These are phyloP conservation scores for Tympanoctomys barrerae DNA, from an alignment of 2,797 vertebrate genomes.

Conservation along the genomic window DNA sequence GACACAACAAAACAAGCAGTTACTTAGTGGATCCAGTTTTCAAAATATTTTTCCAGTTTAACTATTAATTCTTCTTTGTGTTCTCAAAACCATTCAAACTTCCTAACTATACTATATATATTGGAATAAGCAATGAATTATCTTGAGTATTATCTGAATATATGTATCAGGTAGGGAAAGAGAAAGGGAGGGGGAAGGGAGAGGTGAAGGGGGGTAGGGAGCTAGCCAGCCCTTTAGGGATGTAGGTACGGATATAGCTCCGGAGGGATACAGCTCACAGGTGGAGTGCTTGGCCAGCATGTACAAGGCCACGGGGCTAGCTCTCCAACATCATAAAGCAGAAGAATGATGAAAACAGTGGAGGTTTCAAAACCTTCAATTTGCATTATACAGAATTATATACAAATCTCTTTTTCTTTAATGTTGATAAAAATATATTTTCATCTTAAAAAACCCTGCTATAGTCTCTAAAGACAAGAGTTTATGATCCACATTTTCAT, in stretches of 20 bases:
- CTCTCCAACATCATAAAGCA: background rate
- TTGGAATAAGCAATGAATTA: background rate
- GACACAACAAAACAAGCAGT: background rate
- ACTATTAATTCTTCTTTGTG: slow-evolving; percentile 18
- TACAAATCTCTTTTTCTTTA: background rate
- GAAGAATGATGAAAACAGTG: background rate
- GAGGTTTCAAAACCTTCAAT: background rate
- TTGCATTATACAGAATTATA: background rate
- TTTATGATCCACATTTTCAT: slow-evolving; percentile 27
- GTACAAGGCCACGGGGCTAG: background rate
- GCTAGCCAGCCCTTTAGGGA: no score
- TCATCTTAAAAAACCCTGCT: background rate
- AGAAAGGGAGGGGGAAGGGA: no score
- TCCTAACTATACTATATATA: background rate
- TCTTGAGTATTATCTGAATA: background rate
- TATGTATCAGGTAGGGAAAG: no score
- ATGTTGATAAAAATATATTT: background rate
- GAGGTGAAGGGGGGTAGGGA: no score
- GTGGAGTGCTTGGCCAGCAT: background rate
- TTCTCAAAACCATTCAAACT: slow-evolving; percentile 46
- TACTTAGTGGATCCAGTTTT: background rate
- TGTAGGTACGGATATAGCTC: background rate
- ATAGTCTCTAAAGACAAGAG: background rate
- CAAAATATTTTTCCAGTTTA: background rate
- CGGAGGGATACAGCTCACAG: background rate